phyloP scores from a whole-genome alignment of 2,113 vertebrate genomes.

The Raja brachyura region DNA sequence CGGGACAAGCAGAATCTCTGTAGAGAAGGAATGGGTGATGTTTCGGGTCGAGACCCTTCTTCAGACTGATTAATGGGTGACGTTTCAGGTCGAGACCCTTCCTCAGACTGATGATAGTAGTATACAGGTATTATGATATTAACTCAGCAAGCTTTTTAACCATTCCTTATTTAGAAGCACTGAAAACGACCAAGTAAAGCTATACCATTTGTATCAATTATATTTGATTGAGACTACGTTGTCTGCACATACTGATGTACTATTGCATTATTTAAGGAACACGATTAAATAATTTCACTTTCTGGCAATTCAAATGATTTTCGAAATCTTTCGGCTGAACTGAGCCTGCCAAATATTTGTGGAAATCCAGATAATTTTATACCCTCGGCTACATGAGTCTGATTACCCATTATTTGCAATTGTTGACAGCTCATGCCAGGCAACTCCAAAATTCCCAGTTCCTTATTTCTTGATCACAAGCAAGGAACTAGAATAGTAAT shows the following conservation, averaged over 20 bases:
- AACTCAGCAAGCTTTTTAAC: neutral
- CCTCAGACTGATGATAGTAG: neutral
- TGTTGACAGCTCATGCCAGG: neutral
- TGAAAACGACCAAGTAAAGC: neutral
- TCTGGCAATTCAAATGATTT: neutral
- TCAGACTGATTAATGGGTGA: too few relatives aligned
- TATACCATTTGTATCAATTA: neutral
- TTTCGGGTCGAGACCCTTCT: too few relatives aligned
- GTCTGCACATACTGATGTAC: neutral
- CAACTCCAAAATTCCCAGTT: neutral
- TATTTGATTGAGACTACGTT: neutral
- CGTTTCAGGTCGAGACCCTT: too few relatives aligned
- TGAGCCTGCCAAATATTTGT: slow-evolving; percentile 20
- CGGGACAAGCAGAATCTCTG: too few relatives aligned
- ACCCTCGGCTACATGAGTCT: neutral
- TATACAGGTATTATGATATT: neutral
- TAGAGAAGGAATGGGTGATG: too few relatives aligned
- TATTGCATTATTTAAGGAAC: neutral
- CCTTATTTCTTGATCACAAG: slow-evolving; percentile 9
- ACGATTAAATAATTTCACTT: neutral
- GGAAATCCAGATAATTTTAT: slow-evolving; percentile 21
- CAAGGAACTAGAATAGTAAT: slow-evolving; percentile 13
- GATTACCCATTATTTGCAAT: slow-evolving; percentile 25
- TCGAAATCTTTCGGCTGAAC: neutral
- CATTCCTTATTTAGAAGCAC: neutral